Base-by-base conservation (phyloP, 1,140 invertebrate species). In the Galleria mellonella region DNA sequence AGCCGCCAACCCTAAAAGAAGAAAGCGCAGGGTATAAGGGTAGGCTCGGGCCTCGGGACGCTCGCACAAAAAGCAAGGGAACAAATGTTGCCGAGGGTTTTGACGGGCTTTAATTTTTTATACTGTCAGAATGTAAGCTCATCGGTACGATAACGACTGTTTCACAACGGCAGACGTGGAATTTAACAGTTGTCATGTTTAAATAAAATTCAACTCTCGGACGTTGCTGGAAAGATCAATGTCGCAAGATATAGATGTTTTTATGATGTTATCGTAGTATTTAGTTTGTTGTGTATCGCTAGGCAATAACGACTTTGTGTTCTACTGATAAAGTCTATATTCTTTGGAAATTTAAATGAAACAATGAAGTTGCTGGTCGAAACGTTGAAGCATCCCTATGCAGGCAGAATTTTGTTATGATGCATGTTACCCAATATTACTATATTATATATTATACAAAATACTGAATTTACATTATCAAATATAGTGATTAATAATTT, bases 91-190 rank as follows among this genome's bases (percentile, higher is more conserved):
- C 14, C 15, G n/a, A 15, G 10, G 31, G 14, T 33, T 33, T 27
- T 38, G 51, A 35, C 23, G 32, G 30, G 43, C 50, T 68, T 68
- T 46, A 55, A 64, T 68, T 66, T 66, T 72, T 70, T 69, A 62
- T 62, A 39, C 42, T 55, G 35, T 23, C 23, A 28, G 42, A 37
- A 35, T 35, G 15, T 17, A 37, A 15, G 35, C 17, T n/a, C 17
- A 37, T 37, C 35, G 35, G 13, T 3, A n/a, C 35, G 35, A 37
- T 37, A 37, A 37, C 12, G 35, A 37, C 15, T 37, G 35, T 13
- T 37, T 37, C 35, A 37, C 35, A 37, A 17, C 35, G 35, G 15
- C 35, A 37, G 35, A 6, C 35, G 17, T n/a, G 35, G 35, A 23
- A 37, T 37, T 23, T 23, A 23, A 23, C 17, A 23, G 17, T 23